Conservation (phyloP, 2,888 invertebrate genomes). For the Diaperis boleti region DNA sequence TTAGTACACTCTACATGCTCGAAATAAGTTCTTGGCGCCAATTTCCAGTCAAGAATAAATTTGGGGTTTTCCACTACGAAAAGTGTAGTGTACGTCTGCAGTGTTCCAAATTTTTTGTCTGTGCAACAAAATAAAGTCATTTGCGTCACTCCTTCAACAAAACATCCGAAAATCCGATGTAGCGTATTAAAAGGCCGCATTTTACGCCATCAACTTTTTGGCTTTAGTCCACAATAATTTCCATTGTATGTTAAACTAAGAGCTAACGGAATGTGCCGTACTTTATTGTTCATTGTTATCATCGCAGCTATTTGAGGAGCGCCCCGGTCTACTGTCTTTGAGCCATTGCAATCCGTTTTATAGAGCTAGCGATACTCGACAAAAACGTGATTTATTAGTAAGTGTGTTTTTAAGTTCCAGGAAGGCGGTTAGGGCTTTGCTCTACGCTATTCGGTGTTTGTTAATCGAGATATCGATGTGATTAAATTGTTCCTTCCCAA, state of each 20-base stretch:
- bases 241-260: constrained; percentile 27
- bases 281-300: constrained; percentile 22
- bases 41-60: constrained; percentile 8
- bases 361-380: too few relatives aligned
- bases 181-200: constrained; percentile 30
- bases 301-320: constrained; percentile 1
- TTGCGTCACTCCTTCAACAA: constrained; percentile 15
- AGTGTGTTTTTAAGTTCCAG: too few relatives aligned
- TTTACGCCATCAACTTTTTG: constrained; percentile 34
- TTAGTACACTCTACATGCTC: too few relatives aligned
- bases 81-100: constrained; percentile 2
- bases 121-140: constrained; percentile 14
- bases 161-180: constrained; percentile 24
- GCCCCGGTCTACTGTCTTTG: constrained; percentile 8
- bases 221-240: constrained; percentile 27
- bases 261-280: constrained; percentile 20
- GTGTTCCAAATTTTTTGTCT: constrained; percentile 15
- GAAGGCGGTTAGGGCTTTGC: too few relatives aligned
- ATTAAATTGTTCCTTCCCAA: too few relatives aligned
- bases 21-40: background rate
- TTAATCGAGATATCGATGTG: too few relatives aligned
- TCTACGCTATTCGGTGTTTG: too few relatives aligned
- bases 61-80: background rate
- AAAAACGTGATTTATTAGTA: too few relatives aligned
- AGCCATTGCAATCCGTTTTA: constrained; percentile 9